Evolutionary conservation across 2,113 vertebrate genomes (phyloP), one percentile per base, ranked within the genome.

Genomic region (Hyperopisus bebe): DNA sequence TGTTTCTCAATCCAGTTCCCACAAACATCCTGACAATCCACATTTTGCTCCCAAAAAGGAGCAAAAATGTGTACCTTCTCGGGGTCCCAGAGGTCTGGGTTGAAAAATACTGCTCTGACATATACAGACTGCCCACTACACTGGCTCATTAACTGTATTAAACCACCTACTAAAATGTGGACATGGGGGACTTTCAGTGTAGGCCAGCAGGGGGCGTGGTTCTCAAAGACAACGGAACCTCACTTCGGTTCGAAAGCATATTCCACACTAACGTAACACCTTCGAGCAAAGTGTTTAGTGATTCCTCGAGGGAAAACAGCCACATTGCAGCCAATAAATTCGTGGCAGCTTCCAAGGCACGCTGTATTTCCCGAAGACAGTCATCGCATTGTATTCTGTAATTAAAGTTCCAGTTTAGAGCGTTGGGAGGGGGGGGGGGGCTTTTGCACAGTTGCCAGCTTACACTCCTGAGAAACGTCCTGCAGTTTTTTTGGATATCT

Each of bases 331-430:
- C n/a, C 62, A 70, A 27, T 13, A 31, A 70, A 70, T 70, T 31
- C 27, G n/a, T 1, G 21, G 27, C 17, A 31, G 88, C 86, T 62
- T 70, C 50, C 51, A 21, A n/a, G 9, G 10, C 7, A 7, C 66
- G 24, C n/a, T 85, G 17, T 0, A 39, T 66, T 50, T 89, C 66
- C 48, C n/a, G 70, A 90, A 92, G 92, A 91, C 74, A 21, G 80
- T 89, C 90, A 91, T 93, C 93, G 93, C 94, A 91, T 92, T 91
- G 92, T 77, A 53, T 77, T 46, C 24, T 24, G 91, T 89, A 66
- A 90, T 55, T 86, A 88, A 86, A 88, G 86, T 89, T 88, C 10
- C 84, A 1, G 46, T 91, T 91, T 92, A 21, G 83, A 24, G 11
- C 87, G 21, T 88, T 3, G 35, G 3, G 21, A 10, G 82, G 44